These are phyloP conservation scores for Eumaeus atala DNA, from an alignment of 1,140 invertebrate genomes.

Conservation along the genomic window DNA sequence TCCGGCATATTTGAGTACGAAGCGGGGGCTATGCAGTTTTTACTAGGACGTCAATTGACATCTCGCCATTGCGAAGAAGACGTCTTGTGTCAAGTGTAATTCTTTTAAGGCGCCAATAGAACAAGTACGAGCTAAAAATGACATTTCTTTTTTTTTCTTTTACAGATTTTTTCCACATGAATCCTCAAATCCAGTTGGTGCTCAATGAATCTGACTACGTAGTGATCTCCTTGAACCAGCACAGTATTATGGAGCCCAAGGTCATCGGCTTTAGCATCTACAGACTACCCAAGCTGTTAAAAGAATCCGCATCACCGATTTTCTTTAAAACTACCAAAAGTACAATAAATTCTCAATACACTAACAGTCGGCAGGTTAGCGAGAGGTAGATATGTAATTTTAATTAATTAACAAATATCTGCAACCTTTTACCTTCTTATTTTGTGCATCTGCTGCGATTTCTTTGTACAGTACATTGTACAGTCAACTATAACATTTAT, in stretches of 20 bases:
- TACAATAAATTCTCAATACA: constrained; percentile 92
- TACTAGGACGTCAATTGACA: too few species aligned
- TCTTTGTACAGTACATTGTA: too few species aligned
- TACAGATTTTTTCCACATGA: constrained; percentile 94
- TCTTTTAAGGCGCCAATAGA: too few species aligned
- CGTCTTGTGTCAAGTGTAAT: too few species aligned
- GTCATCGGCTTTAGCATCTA: constrained; percentile 95
- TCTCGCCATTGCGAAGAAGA: too few species aligned
- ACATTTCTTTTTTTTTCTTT: constrained; percentile 24
- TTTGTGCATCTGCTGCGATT: too few species aligned
- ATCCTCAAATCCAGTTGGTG: constrained; percentile 90
- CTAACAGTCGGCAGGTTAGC: constrained; percentile 91
- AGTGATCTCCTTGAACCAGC: constrained; percentile 91
- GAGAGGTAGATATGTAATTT: constrained; percentile 53
- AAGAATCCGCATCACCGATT: constrained; percentile 78
- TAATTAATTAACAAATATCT: too few species aligned
- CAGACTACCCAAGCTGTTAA: constrained; percentile 75
- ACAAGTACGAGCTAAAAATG: too few species aligned
- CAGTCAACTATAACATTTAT: too few species aligned
- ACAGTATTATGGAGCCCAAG: constrained; percentile 93
- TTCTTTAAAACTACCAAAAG: constrained; percentile 94
- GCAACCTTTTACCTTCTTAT: too few species aligned
- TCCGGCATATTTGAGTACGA: too few species aligned
- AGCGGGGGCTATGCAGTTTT: too few species aligned
- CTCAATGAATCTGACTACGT: constrained; percentile 87